These are phyloP conservation scores for Pygathrix nemaeus DNA, from an alignment of 2,113 vertebrate species.

Conservation along the genomic window DNA sequence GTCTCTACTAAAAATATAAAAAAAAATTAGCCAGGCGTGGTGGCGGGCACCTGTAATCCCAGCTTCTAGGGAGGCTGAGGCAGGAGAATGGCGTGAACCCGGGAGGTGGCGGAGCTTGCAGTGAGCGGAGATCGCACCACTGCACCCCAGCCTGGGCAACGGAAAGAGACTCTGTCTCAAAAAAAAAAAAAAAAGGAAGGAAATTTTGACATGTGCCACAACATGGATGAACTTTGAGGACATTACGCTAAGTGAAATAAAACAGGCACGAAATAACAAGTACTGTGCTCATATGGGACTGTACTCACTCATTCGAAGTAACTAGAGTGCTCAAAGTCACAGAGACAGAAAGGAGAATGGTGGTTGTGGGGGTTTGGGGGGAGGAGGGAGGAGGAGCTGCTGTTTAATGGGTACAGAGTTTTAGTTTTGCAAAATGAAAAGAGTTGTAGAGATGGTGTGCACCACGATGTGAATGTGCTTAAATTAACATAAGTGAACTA, in stretches of 20 bases:
- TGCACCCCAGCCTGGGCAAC: fast-evolving
- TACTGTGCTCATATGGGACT: too few species aligned
- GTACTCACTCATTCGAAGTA: not conserved
- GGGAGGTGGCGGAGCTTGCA: too few species aligned
- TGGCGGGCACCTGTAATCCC: too few species aligned
- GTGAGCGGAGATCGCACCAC: too few species aligned
- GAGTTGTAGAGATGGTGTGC: not conserved
- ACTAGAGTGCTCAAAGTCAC: not conserved
- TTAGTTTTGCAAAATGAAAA: not conserved
- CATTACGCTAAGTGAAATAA: not conserved
- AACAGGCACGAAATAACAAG: not conserved
- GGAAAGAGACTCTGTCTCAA: too few species aligned
- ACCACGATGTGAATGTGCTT: not conserved
- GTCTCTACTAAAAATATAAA: too few species aligned
- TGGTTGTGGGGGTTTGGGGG: not conserved
- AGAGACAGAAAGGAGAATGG: not conserved
- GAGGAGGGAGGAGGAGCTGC: not conserved
- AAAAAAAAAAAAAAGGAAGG: not conserved
- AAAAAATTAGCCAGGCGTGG: too few species aligned
- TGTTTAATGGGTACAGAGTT: not conserved
- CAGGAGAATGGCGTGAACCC: too few species aligned
- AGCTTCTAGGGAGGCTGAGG: too few species aligned
- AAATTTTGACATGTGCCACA: not conserved
- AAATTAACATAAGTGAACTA: not conserved
- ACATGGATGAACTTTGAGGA: not conserved